These are phyloP conservation scores for Acleris holmiana DNA, from an alignment of 2,888 invertebrate species.

Conservation along the genomic window DNA sequence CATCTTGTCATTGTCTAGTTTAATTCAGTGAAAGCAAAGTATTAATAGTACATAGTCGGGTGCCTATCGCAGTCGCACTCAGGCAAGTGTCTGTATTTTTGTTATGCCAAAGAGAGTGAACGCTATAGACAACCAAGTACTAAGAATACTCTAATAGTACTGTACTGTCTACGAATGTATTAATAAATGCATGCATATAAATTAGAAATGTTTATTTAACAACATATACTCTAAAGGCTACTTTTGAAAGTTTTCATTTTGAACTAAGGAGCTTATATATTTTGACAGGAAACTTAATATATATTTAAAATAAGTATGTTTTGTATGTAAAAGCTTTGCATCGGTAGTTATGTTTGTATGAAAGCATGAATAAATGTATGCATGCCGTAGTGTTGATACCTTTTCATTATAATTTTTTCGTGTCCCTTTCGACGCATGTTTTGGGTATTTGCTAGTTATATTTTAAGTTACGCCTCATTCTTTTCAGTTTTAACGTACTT, in stretches of 20 bases:
- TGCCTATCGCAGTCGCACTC: too few species aligned
- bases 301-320: slow-evolving; percentile 19
- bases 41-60: too few species aligned
- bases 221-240: not conserved
- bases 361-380: slow-evolving; percentile 29
- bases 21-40: too few species aligned
- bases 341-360: slow-evolving; percentile 19
- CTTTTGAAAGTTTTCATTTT: not conserved
- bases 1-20: too few species aligned
- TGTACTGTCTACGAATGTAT: too few species aligned
- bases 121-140: too few species aligned
- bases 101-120: too few species aligned
- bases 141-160: too few species aligned
- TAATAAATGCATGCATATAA: too few species aligned
- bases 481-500: slow-evolving; percentile 23
- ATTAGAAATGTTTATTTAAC: too few species aligned
- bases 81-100: too few species aligned
- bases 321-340: slow-evolving; percentile 28
- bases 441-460: slow-evolving; percentile 33
- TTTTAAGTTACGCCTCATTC: slow-evolving; percentile 16
- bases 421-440: slow-evolving; percentile 20
- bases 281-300: not conserved
- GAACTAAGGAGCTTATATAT: not conserved
- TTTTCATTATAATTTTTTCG: slow-evolving; percentile 1
- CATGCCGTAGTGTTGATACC: slow-evolving; percentile 21